phyloP scores from a whole-genome alignment of 1,140 invertebrate genomes.

The Brachionus paranguensis region DNA sequence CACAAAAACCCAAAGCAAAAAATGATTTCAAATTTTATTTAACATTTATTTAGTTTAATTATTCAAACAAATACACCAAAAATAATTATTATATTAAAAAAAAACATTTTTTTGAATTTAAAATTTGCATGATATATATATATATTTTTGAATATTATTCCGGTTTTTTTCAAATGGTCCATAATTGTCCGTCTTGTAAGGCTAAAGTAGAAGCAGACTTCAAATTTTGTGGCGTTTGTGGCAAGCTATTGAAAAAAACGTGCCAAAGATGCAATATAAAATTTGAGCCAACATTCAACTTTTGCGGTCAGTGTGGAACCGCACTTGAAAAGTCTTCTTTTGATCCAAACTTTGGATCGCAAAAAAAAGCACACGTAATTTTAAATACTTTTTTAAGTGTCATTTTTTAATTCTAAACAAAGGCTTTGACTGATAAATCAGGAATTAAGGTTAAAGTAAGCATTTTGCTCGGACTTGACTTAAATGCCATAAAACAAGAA shows the following conservation, averaged over 20 bases:
- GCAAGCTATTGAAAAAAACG: neutral
- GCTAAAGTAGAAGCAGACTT: neutral
- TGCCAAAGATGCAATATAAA: neutral
- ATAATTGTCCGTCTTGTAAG: neutral
- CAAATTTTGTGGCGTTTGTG: slow-evolving; percentile 27
- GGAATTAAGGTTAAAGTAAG: neutral
- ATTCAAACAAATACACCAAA: neutral
- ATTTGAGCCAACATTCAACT: neutral
- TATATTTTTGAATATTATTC: neutral
- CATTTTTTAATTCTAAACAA: neutral
- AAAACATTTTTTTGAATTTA: neutral
- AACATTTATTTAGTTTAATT: neutral
- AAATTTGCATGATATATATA: neutral
- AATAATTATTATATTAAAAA: neutral
- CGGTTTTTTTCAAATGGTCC: neutral
- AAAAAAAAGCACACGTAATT: neutral
- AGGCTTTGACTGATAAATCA: neutral
- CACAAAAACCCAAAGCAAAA: neutral
- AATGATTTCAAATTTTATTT: neutral
- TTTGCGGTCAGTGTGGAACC: neutral
- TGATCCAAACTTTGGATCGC: neutral
- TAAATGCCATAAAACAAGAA: neutral
- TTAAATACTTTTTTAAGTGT: too few species aligned
- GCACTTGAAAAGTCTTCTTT: neutral
- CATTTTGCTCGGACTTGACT: neutral